A percentile compares a stretch with the other conserved stretches of the same genome.
These are phyloP conservation scores for Penaeus indicus DNA, from an alignment of 1,140 invertebrate species.

Conservation along the genomic window DNA sequence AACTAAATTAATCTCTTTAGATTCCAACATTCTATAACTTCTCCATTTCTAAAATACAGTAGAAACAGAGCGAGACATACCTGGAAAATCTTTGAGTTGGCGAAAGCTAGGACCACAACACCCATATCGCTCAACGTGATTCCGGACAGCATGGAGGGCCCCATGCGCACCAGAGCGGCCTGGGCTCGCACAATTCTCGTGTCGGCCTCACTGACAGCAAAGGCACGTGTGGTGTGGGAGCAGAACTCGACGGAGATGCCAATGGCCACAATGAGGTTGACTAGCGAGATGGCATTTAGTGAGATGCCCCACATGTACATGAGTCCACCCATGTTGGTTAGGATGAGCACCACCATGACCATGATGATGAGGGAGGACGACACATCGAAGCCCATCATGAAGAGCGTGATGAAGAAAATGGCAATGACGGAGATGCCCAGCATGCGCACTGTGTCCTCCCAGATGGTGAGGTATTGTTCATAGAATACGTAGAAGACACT, in stretches of 20 bases:
- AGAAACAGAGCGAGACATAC: conserved; percentile 70
- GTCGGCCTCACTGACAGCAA: conserved; percentile 77
- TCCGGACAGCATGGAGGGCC: conserved; percentile 92
- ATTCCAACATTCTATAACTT: not conserved
- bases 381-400: conserved; percentile 87
- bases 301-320: conserved; percentile 94
- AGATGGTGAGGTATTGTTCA: conserved; percentile 93
- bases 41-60: conserved; percentile 67
- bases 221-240: conserved; percentile 87
- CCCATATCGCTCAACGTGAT: conserved; percentile 97
- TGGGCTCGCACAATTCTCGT: conserved; percentile 78
- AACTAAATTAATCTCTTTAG: not conserved
- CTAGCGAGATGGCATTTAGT: conserved; percentile 92
- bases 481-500: conserved; percentile 95
- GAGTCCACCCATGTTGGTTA: conserved; percentile 85
- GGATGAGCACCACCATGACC: conserved; percentile 83
- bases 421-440: conserved; percentile 81
- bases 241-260: conserved; percentile 97
- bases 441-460: conserved; percentile 81
- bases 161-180: conserved; percentile 83
- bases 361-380: conserved; percentile 83
- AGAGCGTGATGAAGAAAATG: conserved; percentile 85
- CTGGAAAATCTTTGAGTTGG: conserved; percentile 91
- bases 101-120: conserved; percentile 88
- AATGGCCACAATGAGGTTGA: conserved; percentile 96